Evolutionary conservation across 1,140 invertebrate genomes (phyloP).

Genomic region (Pachypsylla venusta): DNA sequence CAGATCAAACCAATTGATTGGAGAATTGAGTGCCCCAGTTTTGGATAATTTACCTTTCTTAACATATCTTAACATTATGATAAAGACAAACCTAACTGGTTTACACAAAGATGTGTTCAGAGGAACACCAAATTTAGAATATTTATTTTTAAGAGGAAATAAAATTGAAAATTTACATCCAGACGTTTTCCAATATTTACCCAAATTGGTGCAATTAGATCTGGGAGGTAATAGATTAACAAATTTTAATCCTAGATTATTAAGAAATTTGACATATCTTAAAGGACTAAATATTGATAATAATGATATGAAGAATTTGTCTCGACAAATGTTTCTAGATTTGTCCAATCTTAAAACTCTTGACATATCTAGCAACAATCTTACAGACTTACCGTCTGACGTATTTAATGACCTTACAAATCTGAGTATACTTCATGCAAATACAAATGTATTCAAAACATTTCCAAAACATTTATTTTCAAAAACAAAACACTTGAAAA

Average conservation of each 20-base stretch:
- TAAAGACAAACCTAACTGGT: not conserved
- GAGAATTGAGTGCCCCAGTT: not conserved
- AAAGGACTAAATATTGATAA: slow-evolving; percentile 24
- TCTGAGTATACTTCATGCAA: slow-evolving; percentile 30
- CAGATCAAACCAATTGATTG: not conserved
- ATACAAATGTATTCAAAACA: not conserved
- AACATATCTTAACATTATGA: not conserved
- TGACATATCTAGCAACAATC: slow-evolving; percentile 42
- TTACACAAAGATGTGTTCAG: not conserved
- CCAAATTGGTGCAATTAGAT: slow-evolving; percentile 38
- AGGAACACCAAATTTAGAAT: not conserved
- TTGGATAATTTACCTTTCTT: not conserved
- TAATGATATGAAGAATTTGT: slow-evolving; percentile 41
- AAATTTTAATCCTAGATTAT: slow-evolving; percentile 38
- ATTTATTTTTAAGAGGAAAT: not conserved
- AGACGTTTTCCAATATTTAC: not conserved
- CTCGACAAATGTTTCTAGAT: slow-evolving; percentile 39
- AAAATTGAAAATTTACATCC: not conserved
- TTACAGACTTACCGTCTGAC: slow-evolving; percentile 38
- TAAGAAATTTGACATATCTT: slow-evolving; percentile 40
- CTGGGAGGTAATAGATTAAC: slow-evolving; percentile 42
- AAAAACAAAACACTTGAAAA: not conserved
- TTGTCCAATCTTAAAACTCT: slow-evolving; percentile 39
- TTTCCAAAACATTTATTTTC: not conserved
- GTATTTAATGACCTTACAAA: slow-evolving; percentile 40